These are phyloP conservation scores for Corbicula japonica DNA, from an alignment of 2,888 invertebrate genomes.

Conservation along the genomic window DNA sequence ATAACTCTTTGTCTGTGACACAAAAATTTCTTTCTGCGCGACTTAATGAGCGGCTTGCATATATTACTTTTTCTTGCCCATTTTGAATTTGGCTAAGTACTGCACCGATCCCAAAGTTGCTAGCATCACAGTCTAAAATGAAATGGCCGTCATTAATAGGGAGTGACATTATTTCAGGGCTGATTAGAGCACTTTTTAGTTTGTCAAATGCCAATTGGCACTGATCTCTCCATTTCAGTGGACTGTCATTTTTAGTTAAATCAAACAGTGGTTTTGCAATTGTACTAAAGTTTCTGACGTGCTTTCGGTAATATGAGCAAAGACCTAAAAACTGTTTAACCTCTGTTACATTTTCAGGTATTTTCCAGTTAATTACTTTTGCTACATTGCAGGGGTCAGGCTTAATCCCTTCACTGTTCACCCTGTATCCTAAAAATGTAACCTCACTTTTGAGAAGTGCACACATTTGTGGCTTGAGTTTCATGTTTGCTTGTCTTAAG, in stretches of 20 bases:
- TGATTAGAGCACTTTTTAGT: no score
- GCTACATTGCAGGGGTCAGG: constrained; percentile 22
- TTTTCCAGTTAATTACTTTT: constrained; percentile 34
- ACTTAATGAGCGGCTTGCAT: constrained; percentile 31
- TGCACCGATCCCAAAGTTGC: constrained; percentile 51
- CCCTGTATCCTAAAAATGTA: constrained; percentile 48
- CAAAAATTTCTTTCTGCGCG: constrained; percentile 28
- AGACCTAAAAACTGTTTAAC: constrained; percentile 53
- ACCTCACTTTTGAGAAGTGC: constrained; percentile 44
- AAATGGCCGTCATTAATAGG: no score
- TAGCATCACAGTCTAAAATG: no score
- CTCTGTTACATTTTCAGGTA: constrained; percentile 40
- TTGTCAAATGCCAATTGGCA: constrained; percentile 39
- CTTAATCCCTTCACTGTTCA: constrained; percentile 8
- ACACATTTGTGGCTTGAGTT: constrained; percentile 65
- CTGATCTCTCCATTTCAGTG: constrained; percentile 31
- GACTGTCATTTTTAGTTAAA: constrained; percentile 22
- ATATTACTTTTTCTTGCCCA: constrained; percentile 40
- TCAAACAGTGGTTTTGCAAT: constrained; percentile 50
- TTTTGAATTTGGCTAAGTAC: constrained; percentile 54
- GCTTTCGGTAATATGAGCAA: constrained; percentile 43
- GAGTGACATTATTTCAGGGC: no score
- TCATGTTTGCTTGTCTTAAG: constrained; percentile 51
- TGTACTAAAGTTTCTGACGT: constrained; percentile 32
- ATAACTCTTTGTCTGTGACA: constrained; percentile 39